Conservation (phyloP, 1,140 invertebrate species). For the Metopolophium dirhodum region DNA sequence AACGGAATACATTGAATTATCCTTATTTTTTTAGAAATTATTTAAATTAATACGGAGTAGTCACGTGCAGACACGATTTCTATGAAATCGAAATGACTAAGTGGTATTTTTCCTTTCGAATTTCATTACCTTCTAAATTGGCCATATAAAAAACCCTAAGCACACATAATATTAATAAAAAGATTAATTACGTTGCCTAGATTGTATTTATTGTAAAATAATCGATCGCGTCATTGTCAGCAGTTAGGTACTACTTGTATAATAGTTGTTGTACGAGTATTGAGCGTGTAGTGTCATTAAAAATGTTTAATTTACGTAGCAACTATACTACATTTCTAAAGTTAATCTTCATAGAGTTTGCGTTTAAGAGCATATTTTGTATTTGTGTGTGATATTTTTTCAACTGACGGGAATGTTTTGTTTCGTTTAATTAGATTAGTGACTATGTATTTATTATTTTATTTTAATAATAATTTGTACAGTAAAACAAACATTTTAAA, state of each 20-base stretch:
- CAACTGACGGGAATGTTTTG: neutral
- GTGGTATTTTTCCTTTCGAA: neutral
- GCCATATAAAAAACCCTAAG: neutral
- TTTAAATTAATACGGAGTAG: neutral
- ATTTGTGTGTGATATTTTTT: neutral
- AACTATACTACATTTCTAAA: neutral
- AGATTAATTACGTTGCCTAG: neutral
- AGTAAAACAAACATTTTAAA: neutral
- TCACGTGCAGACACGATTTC: neutral
- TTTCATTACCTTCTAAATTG: neutral
- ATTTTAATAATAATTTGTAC: neutral
- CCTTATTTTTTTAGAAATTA: neutral
- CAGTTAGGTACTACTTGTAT: neutral
- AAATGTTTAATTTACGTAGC: neutral
- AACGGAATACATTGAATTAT: neutral
- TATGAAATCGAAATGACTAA: neutral
- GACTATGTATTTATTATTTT: neutral
- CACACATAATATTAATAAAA: neutral
- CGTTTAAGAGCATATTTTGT: neutral
- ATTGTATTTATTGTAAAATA: neutral
- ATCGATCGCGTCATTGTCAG: neutral
- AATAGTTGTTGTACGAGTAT: neutral
- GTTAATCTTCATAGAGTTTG: neutral
- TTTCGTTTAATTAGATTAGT: neutral
- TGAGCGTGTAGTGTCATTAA: neutral